A percentile compares a stretch with the other conserved stretches of the same genome.
These are phyloP conservation scores for Marasmarcha lunaedactyla DNA, from an alignment of 2,888 invertebrate species.

Conservation along the genomic window DNA sequence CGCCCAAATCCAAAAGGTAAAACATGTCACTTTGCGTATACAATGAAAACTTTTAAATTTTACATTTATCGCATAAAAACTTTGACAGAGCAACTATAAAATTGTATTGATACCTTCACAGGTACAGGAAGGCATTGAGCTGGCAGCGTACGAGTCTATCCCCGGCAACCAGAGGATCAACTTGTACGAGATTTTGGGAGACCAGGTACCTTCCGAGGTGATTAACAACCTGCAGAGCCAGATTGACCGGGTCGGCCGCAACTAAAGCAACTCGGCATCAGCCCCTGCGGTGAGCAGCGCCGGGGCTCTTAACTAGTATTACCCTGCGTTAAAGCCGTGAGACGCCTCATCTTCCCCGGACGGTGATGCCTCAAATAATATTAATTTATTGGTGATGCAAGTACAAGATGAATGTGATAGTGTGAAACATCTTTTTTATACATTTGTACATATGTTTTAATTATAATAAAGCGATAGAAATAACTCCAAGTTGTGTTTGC, in stretches of 20 bases:
- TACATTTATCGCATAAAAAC: too few species aligned
- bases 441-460: constrained; percentile 54
- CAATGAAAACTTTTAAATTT: too few species aligned
- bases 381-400: constrained; percentile 59
- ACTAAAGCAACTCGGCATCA: constrained; percentile 25
- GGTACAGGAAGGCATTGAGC: constrained; percentile 88
- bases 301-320: too few species aligned
- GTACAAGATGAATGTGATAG: constrained; percentile 55
- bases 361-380: constrained; percentile 8
- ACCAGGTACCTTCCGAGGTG: constrained; percentile 88
- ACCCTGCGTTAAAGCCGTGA: too few species aligned
- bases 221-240: constrained; percentile 89
- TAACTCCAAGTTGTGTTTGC: constrained; percentile 35
- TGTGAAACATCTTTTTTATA: constrained; percentile 55
- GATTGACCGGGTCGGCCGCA: constrained; percentile 84
- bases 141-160: constrained; percentile 88
- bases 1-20: constrained; percentile 86
- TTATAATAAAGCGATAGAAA: constrained; percentile 42
- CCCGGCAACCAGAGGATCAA: constrained; percentile 88
- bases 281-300: neutral
- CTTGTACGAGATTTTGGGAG: constrained; percentile 85
- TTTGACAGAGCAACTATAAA: neutral
- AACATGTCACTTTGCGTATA: neutral
- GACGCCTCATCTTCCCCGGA: too few species aligned
- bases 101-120: constrained; percentile 22